Evolutionary conservation across 2,113 vertebrate genomes (phyloP).

Genomic region (Pangasianodon gigas): DNA sequence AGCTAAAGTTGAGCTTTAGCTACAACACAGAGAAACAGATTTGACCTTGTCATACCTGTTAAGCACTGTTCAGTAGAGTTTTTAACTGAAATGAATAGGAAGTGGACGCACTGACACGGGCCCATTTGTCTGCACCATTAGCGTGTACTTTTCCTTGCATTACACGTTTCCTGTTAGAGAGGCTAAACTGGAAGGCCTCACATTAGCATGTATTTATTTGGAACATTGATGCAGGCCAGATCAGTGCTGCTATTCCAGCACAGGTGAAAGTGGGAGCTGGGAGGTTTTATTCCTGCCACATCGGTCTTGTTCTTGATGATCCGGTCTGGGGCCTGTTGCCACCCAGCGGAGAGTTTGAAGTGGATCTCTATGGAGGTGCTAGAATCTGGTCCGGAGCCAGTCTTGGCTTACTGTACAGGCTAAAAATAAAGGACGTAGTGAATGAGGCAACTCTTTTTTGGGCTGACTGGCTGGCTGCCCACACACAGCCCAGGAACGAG

Average conservation of each 20-base stretch:
- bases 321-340: constrained; percentile 44
- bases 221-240: constrained; percentile 37
- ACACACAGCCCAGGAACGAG: constrained; percentile 39
- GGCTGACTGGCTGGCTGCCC: constrained; percentile 59
- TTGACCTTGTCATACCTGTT: neutral
- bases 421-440: constrained; percentile 73
- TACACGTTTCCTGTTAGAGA: neutral
- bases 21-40: neutral
- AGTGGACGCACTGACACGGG: neutral
- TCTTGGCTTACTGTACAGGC: constrained; percentile 68
- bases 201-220: constrained; percentile 24
- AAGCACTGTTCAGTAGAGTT: neutral
- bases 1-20: neutral
- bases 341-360: constrained; percentile 46
- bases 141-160: neutral
- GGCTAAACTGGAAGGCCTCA: constrained; percentile 19
- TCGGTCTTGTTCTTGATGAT: constrained; percentile 28
- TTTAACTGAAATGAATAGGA: neutral
- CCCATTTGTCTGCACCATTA: constrained; percentile 14
- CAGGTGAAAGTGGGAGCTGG: constrained; percentile 34
- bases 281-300: constrained; percentile 26
- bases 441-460: constrained; percentile 66
- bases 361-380: constrained; percentile 78
- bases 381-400: constrained; percentile 70
- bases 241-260: constrained; percentile 31